A percentile compares a stretch with the other conserved stretches of the same genome.
phyloP scores from a whole-genome alignment of 1,140 invertebrate species.

The Drosophila pseudoananassae region DNA sequence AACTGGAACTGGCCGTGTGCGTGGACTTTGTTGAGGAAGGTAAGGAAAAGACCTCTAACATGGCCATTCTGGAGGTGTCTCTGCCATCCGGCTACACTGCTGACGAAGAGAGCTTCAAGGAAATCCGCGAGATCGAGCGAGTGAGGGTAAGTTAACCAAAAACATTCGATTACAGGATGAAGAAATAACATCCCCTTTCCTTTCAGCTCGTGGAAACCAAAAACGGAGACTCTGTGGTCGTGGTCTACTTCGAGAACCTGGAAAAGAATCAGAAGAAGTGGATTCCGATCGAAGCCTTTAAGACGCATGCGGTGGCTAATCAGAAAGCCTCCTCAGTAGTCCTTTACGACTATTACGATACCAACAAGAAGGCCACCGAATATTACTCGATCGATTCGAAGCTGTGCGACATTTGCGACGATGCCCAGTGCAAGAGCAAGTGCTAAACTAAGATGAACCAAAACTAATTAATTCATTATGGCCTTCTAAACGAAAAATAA shows the following conservation, averaged over 20 bases:
- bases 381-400: constrained; percentile 75
- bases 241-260: constrained; percentile 94
- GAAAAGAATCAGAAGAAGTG: constrained; percentile 87
- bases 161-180: neutral
- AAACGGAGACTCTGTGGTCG: constrained; percentile 90
- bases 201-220: constrained; percentile 89
- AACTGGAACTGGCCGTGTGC: constrained; percentile 90
- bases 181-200: neutral
- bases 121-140: constrained; percentile 58
- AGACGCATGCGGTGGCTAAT: constrained; percentile 92
- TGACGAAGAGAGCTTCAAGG: constrained; percentile 64
- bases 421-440: constrained; percentile 52
- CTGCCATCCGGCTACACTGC: constrained; percentile 92
- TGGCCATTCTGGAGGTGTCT: constrained; percentile 94
- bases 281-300: constrained; percentile 92
- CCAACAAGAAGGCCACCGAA: constrained; percentile 87
- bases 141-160: constrained; percentile 59
- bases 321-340: constrained; percentile 93
- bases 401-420: constrained; percentile 73
- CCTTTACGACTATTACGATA: constrained; percentile 97
- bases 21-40: constrained; percentile 84
- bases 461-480: constrained; percentile 8
- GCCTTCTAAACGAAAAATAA: constrained; percentile 18
- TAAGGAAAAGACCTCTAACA: constrained; percentile 87
- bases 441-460: constrained; percentile 35